A percentile compares a stretch with the other conserved stretches of the same genome.
Conservation (phyloP, 1,140 invertebrate species). For the Scaptodrosophila lebanonensis region DNA sequence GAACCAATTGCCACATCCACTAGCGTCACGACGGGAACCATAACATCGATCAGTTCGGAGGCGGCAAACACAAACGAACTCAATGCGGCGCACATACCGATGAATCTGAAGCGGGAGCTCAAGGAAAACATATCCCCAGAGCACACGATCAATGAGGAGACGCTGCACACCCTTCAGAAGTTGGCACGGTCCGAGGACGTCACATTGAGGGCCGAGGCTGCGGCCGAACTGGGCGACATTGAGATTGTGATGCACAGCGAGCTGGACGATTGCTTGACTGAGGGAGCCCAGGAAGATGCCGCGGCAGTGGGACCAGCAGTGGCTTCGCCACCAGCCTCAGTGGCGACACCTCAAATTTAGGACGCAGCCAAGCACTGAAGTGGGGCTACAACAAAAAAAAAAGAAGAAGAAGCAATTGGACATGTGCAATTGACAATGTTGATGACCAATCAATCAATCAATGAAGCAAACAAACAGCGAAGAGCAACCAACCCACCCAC, state of each 20-base stretch:
- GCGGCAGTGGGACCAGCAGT: slow-evolving; percentile 14
- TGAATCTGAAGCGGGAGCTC: slow-evolving; percentile 64
- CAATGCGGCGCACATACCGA: slow-evolving; percentile 53
- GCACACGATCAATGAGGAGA: slow-evolving; percentile 74
- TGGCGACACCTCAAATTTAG: slow-evolving; percentile 29
- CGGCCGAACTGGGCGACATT: slow-evolving; percentile 49
- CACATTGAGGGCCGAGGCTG: slow-evolving; percentile 31
- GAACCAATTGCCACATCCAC: slow-evolving; percentile 14
- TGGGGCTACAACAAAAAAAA: not conserved
- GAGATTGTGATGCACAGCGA: slow-evolving; percentile 66
- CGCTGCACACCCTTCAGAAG: slow-evolving; percentile 63
- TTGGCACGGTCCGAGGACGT: slow-evolving; percentile 36
- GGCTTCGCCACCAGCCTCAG: slow-evolving; percentile 14
- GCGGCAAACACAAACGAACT: slow-evolving; percentile 33
- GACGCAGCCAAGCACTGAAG: too few relatives aligned
- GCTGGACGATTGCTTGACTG: slow-evolving; percentile 40
- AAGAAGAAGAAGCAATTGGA: not conserved
- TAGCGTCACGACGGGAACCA: not conserved
- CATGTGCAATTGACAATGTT: slow-evolving; percentile 25
- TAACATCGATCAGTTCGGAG: slow-evolving; percentile 31
- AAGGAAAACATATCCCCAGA: slow-evolving; percentile 76
- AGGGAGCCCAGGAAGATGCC: slow-evolving; percentile 20
- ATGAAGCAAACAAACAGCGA: not conserved
- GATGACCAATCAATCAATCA: slow-evolving; percentile 3
- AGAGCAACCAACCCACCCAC: slow-evolving; percentile 22